Base-by-base conservation (phyloP, 2,888 invertebrate genomes). In the Drosophila nigricruria region DNA sequence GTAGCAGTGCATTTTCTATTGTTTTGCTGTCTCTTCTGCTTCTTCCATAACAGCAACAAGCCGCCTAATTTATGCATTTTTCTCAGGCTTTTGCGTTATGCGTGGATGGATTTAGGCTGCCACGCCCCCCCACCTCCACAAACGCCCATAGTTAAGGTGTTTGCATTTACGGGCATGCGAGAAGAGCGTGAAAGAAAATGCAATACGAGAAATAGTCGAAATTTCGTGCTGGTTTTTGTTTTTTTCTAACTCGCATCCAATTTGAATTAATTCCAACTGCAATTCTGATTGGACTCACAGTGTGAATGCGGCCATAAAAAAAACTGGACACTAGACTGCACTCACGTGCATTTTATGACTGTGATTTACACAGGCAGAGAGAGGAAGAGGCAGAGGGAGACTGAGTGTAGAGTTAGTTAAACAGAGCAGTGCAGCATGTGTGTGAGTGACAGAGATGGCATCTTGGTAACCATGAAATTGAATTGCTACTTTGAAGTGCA, bases 401-500 rank as follows among this genome's bases (percentile, higher is more conserved):
- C 10, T 14, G 34, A 23, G 23, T 23, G 34, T 30, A 49, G 30
- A 30, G 49, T 49, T 49, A 49, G 30, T 18, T 49, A 47, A 47
- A 6, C 6, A 30, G 12, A 49, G 30, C 18, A 32, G 23, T 25
- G 45, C 18, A 32, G 23, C n/a, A 25, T 25, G 45, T 8, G 45
- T 16, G 47, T 2, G 47, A 8, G 52, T 36, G 25, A 66, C 32
- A 53, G 20, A 59, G 57, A 49, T 8, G 54, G 40, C 38, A 76
- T 73, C 63, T 81, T 78, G 78, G 80, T 77, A 79, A 83, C 88
- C 89, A 89, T 89, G 88, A 89, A 89, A 89, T 89, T 89, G 90
- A 89, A 88, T 90, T 90, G 90, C 88, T 90, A 89, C 89, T 89
- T 89, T 89, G 89, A 89, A 90, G 89, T 89, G 90, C 90, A 90